Conservation (phyloP, 2,113 vertebrate genomes). For the Engraulis encrasicolus region DNA sequence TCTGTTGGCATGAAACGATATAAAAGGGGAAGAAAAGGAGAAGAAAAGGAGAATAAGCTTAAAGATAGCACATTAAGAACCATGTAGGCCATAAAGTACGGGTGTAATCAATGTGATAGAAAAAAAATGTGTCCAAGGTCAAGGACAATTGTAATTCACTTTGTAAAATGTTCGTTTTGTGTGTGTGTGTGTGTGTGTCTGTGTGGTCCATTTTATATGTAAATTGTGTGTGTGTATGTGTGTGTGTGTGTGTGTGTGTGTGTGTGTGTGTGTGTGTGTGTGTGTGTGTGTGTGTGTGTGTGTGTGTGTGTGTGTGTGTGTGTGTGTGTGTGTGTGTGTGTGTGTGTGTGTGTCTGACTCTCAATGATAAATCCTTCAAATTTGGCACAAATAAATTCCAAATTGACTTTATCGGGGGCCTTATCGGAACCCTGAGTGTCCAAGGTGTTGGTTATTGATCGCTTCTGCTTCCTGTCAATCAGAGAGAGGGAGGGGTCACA, state of each 20-base stretch:
- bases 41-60: neutral
- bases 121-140: neutral
- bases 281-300: constrained; percentile 26
- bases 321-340: constrained; percentile 14
- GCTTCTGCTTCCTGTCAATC: constrained; percentile 3
- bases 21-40: constrained; percentile 28
- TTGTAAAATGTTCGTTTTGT: too few species aligned
- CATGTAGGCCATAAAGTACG: neutral
- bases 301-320: constrained; percentile 18
- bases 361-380: neutral
- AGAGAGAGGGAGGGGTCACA: constrained; percentile 8
- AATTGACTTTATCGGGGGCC: constrained; percentile 5
- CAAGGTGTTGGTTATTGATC: neutral
- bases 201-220: too few species aligned
- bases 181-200: constrained; percentile 21
- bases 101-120: neutral
- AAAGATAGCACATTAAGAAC: neutral
- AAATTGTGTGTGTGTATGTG: constrained; percentile 28
- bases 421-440: constrained; percentile 1
- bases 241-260: constrained; percentile 18
- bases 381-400: neutral
- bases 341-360: neutral
- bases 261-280: constrained; percentile 14
- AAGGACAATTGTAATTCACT: too few species aligned
- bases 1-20: constrained; percentile 64